Evolutionary conservation across 2,888 invertebrate genomes (phyloP), one percentile per base, ranked within the genome.

Genomic region (Megaustenia siamemsis): DNA sequence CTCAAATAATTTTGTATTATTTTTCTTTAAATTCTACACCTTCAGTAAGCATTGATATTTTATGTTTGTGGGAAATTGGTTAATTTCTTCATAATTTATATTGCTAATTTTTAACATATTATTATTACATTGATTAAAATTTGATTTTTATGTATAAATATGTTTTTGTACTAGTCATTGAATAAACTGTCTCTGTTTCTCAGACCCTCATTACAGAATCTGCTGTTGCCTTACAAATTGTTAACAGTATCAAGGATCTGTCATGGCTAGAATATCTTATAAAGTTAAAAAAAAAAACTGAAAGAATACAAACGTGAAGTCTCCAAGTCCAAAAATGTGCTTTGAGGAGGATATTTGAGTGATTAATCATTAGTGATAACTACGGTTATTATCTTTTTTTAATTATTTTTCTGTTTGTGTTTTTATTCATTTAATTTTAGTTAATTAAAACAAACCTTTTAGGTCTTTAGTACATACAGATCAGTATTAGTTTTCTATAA

Each of bases 291-390:
- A 56, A 63, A 8, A 63, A n/a, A 78, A 66, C 66, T 8, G 43
- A 18, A 35, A n/a, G n/a, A 86, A 63, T 56, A 66, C 21, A 21
- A 68, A 49, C 69, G 28, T 21, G 28, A 84, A 56, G 78, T 63
- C 87, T 88, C 87, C 87, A 88, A 88, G 87, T 88, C 87, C 86
- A 88, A 86, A 85, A 82, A 35, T 83, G 76, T 76, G 63, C 35
- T 75, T 66, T 21, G 45, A 49, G 43, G 53, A 76, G 40, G 45
- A 40, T n/a, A n/a, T n/a, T n/a, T n/a, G n/a, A n/a, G 24, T 60
- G 28, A 12, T 63, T 63, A 8, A 1, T 63, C 45, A 45, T 6
- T 63, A 3, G 8, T 63, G 15, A 28, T 63, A 3, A 12, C 2
- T 1, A 32, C 63, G 10, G 43, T 71, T 3, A 45, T n/a, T n/a